Evolutionary conservation across 1,140 invertebrate species (phyloP), one percentile per base, ranked within the genome.

Genomic region (Octopus sinensis): DNA sequence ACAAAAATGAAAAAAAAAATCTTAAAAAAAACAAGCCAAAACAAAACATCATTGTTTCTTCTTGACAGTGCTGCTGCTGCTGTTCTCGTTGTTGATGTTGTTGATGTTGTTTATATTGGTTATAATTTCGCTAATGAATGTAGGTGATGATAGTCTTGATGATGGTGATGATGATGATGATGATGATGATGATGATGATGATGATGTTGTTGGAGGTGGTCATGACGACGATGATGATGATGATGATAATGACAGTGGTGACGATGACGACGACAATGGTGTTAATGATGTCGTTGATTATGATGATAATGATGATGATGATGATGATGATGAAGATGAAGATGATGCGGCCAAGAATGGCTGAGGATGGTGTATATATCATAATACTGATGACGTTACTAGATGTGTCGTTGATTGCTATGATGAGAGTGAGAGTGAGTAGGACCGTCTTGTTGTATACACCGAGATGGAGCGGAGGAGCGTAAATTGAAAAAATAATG

Each of bases 371-470:
- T 17, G 17, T 62, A 62, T 9, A 10, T 62, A 17, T 62, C 17
- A 10, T 62, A 10, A 62, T 10, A 17, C 3, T 10, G 17, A 10
- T 10, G 17, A 10, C 17, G 56, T 84, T 84, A 30, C 83, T 81
- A 52, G 87, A 87, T 80, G 84, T 79, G 17, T 88, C 84, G 83
- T 83, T 86, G 80, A 85, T 56, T 81, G 80, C 12, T 78, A 83
- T 79, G 86, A 87, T 56, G 86, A 86, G 78, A 84, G 84, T 43
- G 88, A 88, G 6, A 80, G 79, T 13, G 83, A 79, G 23, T 83
- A 81, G 52, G 83, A 80, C 76, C 53, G 77, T 30, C 54, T 51
- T 54, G 4, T 5, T 56, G 56, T 62, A 10, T 17, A 10, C 17
- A 10, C 9, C 17, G 9, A 10, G 56, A 10, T 17, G 17, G 17